phyloP scores from a whole-genome alignment of 2,113 vertebrate species.

The Austrofundulus limnaeus region DNA sequence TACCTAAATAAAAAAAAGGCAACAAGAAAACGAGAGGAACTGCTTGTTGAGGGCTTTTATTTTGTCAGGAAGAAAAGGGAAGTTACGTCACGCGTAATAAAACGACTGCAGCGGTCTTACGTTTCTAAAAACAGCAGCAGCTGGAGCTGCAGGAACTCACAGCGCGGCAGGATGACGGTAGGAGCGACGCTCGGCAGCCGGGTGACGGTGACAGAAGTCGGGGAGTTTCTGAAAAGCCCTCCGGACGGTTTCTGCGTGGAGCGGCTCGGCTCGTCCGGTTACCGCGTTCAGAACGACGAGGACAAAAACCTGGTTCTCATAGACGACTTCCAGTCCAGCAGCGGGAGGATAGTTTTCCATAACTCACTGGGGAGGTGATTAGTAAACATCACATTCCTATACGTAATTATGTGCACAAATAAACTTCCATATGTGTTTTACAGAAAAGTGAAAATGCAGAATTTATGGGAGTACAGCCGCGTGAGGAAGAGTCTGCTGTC shows the following conservation, averaged over 20 bases:
- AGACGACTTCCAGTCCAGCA: constrained; percentile 49
- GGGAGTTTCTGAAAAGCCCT: constrained; percentile 58
- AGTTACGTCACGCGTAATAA: not conserved
- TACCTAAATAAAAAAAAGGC: no score
- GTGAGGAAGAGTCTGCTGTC: constrained; percentile 67
- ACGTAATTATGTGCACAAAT: no score
- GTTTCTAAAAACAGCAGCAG: not conserved
- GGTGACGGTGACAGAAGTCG: constrained; percentile 51
- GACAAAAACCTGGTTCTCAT: constrained; percentile 62
- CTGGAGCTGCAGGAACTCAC: accelerated
- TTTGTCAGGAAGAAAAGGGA: constrained; percentile 5
- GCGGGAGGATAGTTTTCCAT: constrained; percentile 54
- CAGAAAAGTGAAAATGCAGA: constrained; percentile 61
- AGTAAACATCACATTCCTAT: not conserved
- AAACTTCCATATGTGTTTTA: not conserved
- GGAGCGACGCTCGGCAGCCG: not conserved
- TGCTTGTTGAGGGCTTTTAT: not conserved
- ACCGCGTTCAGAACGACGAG: constrained; percentile 44
- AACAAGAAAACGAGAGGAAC: no score
- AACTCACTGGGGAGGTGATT: constrained; percentile 70
- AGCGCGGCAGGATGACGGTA: not conserved
- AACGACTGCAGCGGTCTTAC: no score
- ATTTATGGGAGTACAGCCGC: constrained; percentile 63
- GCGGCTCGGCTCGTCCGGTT: not conserved
- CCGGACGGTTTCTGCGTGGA: constrained; percentile 64